Base-by-base conservation (phyloP, 2,797 vertebrate genomes). In the Yasuhikotakia modesta region DNA sequence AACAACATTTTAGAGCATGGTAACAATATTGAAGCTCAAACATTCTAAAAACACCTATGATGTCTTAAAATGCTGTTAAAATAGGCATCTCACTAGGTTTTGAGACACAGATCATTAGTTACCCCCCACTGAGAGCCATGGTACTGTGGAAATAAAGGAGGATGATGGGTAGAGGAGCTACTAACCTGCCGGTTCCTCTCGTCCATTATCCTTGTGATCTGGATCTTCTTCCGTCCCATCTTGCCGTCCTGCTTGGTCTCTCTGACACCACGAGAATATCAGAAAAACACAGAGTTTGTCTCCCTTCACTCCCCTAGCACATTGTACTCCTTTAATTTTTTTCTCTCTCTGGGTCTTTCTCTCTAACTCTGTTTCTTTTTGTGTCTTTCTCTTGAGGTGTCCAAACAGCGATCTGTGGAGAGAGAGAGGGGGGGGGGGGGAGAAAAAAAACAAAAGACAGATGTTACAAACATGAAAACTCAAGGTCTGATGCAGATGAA, bases 201-300 rank as follows among this genome's bases (percentile, higher is more conserved):
- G 81, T 99, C 98, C 96, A 99, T 97, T 94, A 99, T 99, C 93
- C 98, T 93, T 64, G 97, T 98, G 92, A 99, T 99, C 91, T 99
- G 97, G 94, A 99, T 99, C 96, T 99, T 99, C 95, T 99, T 99
- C 85, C 97, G 94, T 92, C 98, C 97, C 97, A 99, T 99, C 92
- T 93, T 96, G 79, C 83, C 81, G 80, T 90, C 90, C 90, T 91
- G 91, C 90, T 91, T 87, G 75, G 88, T 92, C 91, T 91, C 88
- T 89, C 94, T 93, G 92, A 90, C 93, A 93, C 92, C 93, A 93
- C 93, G 87, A 94, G 91, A 94, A 93, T 91, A 93, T 92, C 89
- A 86, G 88, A 92, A 92, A 93, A 95, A 94, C 92, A 92, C 93
- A 85, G 74, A 89, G 85, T 91, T 91, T 88, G 84, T 90, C 90